phyloP scores from a whole-genome alignment of 2,888 invertebrate species.

The Piscicola geometra region DNA sequence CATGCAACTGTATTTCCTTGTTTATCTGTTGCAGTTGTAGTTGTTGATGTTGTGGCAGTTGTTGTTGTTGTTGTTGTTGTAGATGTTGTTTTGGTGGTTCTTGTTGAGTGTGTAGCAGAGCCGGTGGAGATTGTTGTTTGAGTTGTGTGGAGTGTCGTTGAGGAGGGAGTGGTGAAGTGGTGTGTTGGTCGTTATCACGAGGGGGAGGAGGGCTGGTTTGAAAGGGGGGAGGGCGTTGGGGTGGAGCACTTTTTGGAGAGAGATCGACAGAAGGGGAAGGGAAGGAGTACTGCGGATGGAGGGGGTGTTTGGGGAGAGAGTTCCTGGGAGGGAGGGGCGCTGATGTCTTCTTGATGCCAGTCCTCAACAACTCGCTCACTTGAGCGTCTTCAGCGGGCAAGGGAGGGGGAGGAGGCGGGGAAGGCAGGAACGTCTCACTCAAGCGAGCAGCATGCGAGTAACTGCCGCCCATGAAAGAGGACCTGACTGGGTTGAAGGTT shows the following conservation, averaged over 20 bases:
- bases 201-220: no score
- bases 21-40: background rate
- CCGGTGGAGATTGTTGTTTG: background rate
- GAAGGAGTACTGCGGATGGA: background rate
- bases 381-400: background rate
- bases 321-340: slow-evolving; percentile 23
- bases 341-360: slow-evolving; percentile 7
- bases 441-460: slow-evolving; percentile 20
- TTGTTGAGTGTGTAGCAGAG: background rate
- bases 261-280: background rate
- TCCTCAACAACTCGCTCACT: background rate
- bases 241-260: background rate
- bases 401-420: slow-evolving; percentile 27
- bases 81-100: background rate
- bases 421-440: background rate
- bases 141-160: slow-evolving; percentile 7
- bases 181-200: background rate
- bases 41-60: background rate
- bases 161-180: background rate
- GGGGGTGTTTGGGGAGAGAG: background rate
- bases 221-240: slow-evolving; percentile 8
- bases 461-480: slow-evolving; percentile 2
- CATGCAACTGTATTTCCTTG: background rate
- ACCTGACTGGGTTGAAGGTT: background rate
- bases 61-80: background rate